These are phyloP conservation scores for Lasioglossum villosulum DNA, from an alignment of 2,888 invertebrate species.

Conservation along the genomic window DNA sequence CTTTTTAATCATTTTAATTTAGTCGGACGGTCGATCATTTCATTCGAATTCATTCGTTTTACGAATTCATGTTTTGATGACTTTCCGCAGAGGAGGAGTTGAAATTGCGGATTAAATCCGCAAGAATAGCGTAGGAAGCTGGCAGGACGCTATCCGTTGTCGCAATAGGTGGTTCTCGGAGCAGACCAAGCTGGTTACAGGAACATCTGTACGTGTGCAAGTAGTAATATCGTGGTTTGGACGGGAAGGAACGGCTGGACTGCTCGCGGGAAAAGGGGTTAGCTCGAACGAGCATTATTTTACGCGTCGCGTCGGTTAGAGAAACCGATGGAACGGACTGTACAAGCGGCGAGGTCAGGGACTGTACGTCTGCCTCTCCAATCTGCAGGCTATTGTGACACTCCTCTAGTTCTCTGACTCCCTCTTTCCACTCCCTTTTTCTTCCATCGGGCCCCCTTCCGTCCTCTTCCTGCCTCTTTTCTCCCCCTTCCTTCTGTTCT, in stretches of 20 bases:
- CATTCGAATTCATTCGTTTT: too few relatives aligned
- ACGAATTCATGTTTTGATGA: background rate
- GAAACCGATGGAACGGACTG: slow-evolving; percentile 71
- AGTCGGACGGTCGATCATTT: too few relatives aligned
- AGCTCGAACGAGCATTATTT: slow-evolving; percentile 55
- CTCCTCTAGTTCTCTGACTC: slow-evolving; percentile 70
- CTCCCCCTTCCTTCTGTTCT: slow-evolving; percentile 47
- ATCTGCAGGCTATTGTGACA: slow-evolving; percentile 81
- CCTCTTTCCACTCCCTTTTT: slow-evolving; percentile 48
- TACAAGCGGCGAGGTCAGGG: slow-evolving; percentile 70
- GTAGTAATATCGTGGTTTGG: slow-evolving; percentile 80
- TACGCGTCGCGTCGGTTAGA: slow-evolving; percentile 32
- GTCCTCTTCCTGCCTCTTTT: slow-evolving; percentile 37
- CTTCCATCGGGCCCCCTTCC: slow-evolving; percentile 52
- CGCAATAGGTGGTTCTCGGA: background rate
- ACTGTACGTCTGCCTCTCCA: slow-evolving; percentile 82
- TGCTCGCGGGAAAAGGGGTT: background rate
- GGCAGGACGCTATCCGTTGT: background rate
- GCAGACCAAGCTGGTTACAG: slow-evolving; percentile 23
- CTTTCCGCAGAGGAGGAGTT: background rate
- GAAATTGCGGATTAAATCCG: background rate
- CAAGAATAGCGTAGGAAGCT: background rate
- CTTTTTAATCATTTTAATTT: too few relatives aligned
- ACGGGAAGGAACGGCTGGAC: slow-evolving; percentile 61
- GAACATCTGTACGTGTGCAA: slow-evolving; percentile 78